phyloP scores from a whole-genome alignment of 2,888 invertebrate genomes.

The Rhyacophila evoluta region DNA sequence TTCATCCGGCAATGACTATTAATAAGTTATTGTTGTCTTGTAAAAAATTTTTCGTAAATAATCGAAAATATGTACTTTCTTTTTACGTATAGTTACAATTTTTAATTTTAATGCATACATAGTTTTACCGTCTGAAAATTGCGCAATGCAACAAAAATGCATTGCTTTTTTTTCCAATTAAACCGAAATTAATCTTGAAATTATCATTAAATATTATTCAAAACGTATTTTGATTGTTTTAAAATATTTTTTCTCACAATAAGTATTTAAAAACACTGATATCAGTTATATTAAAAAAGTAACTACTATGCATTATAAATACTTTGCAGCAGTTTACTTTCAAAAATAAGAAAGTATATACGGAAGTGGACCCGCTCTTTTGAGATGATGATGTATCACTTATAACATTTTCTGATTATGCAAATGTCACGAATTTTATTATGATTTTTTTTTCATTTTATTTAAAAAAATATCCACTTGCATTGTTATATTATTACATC shows the following conservation, averaged over 20 bases:
- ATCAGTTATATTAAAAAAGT: not conserved
- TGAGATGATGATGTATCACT: not conserved
- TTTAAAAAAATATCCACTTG: too few species aligned
- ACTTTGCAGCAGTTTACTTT: not conserved
- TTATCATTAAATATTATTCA: not conserved
- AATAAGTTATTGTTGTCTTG: too few species aligned
- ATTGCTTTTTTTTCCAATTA: not conserved
- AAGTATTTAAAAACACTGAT: not conserved
- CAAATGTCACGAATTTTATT: not conserved
- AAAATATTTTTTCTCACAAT: not conserved
- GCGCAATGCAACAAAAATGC: not conserved
- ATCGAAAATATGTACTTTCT: not conserved
- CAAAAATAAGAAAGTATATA: constrained; percentile 5
- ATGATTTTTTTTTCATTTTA: not conserved
- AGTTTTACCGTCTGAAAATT: not conserved
- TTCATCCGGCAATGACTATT: too few species aligned
- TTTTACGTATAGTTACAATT: not conserved
- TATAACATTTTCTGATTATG: not conserved
- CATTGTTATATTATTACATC: too few species aligned
- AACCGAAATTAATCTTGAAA: not conserved
- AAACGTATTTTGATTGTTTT: not conserved
- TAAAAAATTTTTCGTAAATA: not conserved
- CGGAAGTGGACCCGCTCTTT: constrained; percentile 4
- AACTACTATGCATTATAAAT: not conserved
- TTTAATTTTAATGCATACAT: too few species aligned